Evolutionary conservation across 2,113 vertebrate species (phyloP).

Genomic region (Potamarius usumacintae): DNA sequence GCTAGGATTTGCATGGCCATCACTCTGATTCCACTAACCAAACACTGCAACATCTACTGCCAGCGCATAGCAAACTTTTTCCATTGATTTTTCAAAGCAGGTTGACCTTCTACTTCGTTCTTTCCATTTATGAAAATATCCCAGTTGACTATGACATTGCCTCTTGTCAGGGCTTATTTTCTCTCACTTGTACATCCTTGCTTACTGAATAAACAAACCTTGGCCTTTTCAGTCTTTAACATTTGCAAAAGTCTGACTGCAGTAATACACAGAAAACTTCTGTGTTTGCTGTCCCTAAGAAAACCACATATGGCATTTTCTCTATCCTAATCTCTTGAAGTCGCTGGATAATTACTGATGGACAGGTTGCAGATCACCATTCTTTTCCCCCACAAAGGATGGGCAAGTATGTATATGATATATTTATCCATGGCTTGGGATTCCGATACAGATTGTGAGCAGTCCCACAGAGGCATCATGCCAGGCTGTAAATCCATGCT

Average conservation of each 20-base stretch:
- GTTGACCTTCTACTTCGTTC: neutral
- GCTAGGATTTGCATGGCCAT: neutral
- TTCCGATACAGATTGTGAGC: neutral
- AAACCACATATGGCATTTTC: neutral
- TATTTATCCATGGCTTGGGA: neutral
- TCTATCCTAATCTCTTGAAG: neutral
- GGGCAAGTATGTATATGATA: neutral
- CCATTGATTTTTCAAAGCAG: neutral
- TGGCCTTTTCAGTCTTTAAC: constrained; percentile 3
- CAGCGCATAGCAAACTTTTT: neutral
- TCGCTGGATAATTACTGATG: neutral
- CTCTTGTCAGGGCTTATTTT: neutral
- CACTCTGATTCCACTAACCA: neutral
- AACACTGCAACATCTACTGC: neutral
- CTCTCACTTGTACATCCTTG: neutral
- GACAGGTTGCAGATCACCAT: neutral
- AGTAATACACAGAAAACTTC: neutral
- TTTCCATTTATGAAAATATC: neutral
- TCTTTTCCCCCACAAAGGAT: neutral
- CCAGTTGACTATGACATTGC: neutral
- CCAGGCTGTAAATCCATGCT: constrained; percentile 5
- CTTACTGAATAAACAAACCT: neutral
- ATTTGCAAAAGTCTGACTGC: neutral
- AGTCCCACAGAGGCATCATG: neutral
- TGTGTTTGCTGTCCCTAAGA: constrained; percentile 1